Percentiles rank a stretch among this genome's conserved stretches.
Conservation (phyloP, 2,113 vertebrate genomes). For the Myodes glareolus region DNA sequence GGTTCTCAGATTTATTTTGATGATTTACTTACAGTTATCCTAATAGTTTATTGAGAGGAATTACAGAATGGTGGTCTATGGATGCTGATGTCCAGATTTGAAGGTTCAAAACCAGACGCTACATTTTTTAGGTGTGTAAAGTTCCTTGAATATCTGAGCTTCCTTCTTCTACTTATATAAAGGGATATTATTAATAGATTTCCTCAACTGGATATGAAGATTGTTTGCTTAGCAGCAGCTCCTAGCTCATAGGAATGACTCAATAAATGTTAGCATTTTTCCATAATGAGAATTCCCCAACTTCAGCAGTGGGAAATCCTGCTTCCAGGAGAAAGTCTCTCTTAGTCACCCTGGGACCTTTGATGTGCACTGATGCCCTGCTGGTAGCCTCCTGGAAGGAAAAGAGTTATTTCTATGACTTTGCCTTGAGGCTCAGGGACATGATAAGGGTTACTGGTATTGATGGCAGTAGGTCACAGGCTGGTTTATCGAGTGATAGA, state of each 20-base stretch:
- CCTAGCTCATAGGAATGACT: not conserved
- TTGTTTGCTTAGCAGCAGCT: not conserved
- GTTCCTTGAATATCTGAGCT: not conserved
- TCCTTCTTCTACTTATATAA: not conserved
- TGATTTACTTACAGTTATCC: not conserved
- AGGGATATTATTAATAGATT: not conserved
- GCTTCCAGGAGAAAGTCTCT: not conserved
- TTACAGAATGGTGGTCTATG: not conserved
- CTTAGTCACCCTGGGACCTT: not conserved
- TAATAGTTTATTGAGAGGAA: not conserved
- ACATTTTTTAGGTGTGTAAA: not conserved
- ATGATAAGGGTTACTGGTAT: not conserved
- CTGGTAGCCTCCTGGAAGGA: not conserved
- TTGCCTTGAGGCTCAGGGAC: not conserved
- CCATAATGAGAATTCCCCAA: not conserved
- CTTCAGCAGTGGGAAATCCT: not conserved
- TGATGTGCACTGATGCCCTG: not conserved
- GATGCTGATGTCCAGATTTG: not conserved
- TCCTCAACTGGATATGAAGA: slow-evolving; percentile 14
- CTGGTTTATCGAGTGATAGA: not conserved
- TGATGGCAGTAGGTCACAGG: not conserved
- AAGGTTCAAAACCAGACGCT: not conserved
- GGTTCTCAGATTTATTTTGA: not conserved
- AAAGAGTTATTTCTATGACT: not conserved
- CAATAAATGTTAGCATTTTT: not conserved